Evolutionary conservation across 2,888 invertebrate species (phyloP), one percentile per base, ranked within the genome.

Genomic region (Thyatira batis): DNA sequence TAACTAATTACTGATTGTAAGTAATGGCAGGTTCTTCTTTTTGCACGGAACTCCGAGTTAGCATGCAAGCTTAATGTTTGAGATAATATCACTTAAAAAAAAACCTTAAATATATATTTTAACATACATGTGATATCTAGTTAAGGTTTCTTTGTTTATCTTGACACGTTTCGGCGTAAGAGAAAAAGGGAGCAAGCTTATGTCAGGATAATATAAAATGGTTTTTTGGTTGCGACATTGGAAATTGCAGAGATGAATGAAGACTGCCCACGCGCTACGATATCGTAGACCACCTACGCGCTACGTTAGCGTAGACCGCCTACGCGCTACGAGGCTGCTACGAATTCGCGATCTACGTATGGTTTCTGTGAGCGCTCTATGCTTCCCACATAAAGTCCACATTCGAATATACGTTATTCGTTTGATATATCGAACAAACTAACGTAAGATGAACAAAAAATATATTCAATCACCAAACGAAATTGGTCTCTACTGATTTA

Each of bases 241-340:
- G 8, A 39, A 17, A 17, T 39, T 11, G 13, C 5, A 3, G 45
- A n/a, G 27, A 46, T 74, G 78, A 81, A 82, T 82, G 78, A n/a
- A n/a, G n/a, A 63, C 65, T 74, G 60, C 78, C 80, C 64, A 81
- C 82, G 65, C 66, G 60, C 69, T 74, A 78, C 73, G 69, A 8
- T 13, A 11, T 2, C 33, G 78, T 50, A 51, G 45, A 63, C 64
- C 75, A 58, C 78, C 80, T 64, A 81, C 82, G 65, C 67, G 59
- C 71, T 74, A 78, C 73, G 70, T 3, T 6, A 23, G 17, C 67
- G 71, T 65, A 67, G 54, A 51, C 54, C 74, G 64, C 77, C 80
- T 65, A 80, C 84, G 73, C 66, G 67, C 72, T 76, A 82, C 80
- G 71, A 63, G 59, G 50, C 51, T 56, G 60, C 69, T 71, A 65